Base-by-base conservation (phyloP, 1,140 invertebrate genomes). In the Hyphantria cunea region DNA sequence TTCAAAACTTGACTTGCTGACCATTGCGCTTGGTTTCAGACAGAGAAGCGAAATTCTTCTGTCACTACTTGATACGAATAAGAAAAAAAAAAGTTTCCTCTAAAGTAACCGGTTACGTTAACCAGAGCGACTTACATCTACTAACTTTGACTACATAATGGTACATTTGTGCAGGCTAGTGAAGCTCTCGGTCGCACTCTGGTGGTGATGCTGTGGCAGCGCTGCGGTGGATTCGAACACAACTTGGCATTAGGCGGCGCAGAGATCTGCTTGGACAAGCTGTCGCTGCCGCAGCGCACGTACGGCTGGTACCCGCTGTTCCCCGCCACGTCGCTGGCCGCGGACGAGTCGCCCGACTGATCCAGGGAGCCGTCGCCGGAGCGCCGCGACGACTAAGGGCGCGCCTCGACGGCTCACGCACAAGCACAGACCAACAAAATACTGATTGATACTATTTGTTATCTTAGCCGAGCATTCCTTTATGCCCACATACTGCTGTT, bases 281-380 rank as follows among this genome's bases (percentile, higher is more conserved):
- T 98, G 41, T 94, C 95, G 17, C 92, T 97, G 11, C 94, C 95
- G 11, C 94, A 95, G 78, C 92, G 96, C 48, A 96, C 95, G 15
- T 94, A 94, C 55, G 95, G 95, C 41, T 98, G 97, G 97, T 98
- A 98, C 90, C 96, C 96, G 67, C 92, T 98, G 51, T 97, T 97
- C 85, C 95, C 96, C 7, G 96, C 88, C 59, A 83, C 80, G 6
- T 83, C 86, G 50, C 79, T 90, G 44, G 84, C 76, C 49, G 79
- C 76, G 64, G 86, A 87, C 75, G 87, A 86, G 68, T 90, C 86
- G 42, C 87, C 87, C 69, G 87, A 90, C 79, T 90, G 87, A 90
- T 90, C 87, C 64, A 76, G 87, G 55, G 87, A 89, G 84, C 84
- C 87, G 86, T 90, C 87, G 84, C 87, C 87, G 73, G 87, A 90